Evolutionary conservation across 2,888 invertebrate genomes (phyloP).

Genomic region (Leistus spinibarbis): DNA sequence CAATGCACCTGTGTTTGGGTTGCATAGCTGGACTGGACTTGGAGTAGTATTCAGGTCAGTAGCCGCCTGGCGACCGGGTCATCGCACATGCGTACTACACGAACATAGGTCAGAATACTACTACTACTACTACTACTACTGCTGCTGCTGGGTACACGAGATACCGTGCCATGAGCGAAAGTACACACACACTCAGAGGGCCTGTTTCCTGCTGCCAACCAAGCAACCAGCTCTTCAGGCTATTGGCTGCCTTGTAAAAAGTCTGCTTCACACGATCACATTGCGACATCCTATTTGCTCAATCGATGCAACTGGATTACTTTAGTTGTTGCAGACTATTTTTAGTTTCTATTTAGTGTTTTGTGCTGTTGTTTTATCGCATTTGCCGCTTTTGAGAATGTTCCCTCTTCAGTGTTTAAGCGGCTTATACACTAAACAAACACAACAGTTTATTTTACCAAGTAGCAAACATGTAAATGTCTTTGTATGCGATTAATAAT

Average conservation of each 20-base stretch:
- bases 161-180: background rate
- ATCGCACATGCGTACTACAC: background rate
- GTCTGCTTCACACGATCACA: background rate
- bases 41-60: background rate
- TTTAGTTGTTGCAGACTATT: no score
- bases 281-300: background rate
- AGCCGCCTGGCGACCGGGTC: background rate
- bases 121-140: background rate
- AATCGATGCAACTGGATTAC: background rate
- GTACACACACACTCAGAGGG: background rate
- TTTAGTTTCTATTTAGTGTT: no score
- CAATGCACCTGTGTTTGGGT: background rate
- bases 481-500: no score
- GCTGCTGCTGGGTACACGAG: background rate
- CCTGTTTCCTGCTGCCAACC: background rate
- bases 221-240: no score
- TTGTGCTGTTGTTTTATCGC: no score
- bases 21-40: background rate
- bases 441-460: no score
- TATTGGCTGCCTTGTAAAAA: background rate
- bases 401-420: no score
- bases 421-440: no score
- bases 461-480: no score
- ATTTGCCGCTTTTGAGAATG: no score
- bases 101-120: background rate